These are phyloP conservation scores for Allygus modestus DNA, from an alignment of 2,888 invertebrate genomes.

Conservation along the genomic window DNA sequence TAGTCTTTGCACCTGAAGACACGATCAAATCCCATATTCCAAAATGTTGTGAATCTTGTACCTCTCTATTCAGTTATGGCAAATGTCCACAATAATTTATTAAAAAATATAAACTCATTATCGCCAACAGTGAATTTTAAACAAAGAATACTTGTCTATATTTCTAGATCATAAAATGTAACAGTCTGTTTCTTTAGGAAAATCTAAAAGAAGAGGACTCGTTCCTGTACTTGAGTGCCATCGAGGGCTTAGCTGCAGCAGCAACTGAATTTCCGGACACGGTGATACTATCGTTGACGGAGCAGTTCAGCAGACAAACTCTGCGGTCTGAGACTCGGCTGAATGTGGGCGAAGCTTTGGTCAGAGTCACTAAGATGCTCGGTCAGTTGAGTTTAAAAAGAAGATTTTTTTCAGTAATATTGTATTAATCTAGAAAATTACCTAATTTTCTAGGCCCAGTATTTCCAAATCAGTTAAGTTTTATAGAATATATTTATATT, in stretches of 20 bases:
- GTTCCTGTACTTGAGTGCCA: conserved; percentile 88
- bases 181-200: conserved; percentile 76
- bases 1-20: too few species aligned
- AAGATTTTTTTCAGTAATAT: conserved; percentile 2
- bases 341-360: conserved; percentile 89
- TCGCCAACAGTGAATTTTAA: too few species aligned
- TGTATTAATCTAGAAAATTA: conserved; percentile 11
- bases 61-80: too few species aligned
- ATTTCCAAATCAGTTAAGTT: too few species aligned
- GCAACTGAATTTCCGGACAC: conserved; percentile 82
- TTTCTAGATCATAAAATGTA: too few species aligned
- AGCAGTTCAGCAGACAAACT: conserved; percentile 79
- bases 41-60: too few species aligned
- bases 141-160: too few species aligned
- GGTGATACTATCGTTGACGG: conserved; percentile 82
- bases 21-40: too few species aligned
- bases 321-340: conserved; percentile 80
- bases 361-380: conserved; percentile 83
- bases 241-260: conserved; percentile 85
- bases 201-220: conserved; percentile 88
- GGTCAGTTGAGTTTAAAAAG: conserved; percentile 77
- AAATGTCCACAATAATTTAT: too few species aligned
- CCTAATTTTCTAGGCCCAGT: too few species aligned
- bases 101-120: too few species aligned
- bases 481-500: too few species aligned